Evolutionary conservation across 1,140 invertebrate genomes (phyloP).

Genomic region (Galleria mellonella): DNA sequence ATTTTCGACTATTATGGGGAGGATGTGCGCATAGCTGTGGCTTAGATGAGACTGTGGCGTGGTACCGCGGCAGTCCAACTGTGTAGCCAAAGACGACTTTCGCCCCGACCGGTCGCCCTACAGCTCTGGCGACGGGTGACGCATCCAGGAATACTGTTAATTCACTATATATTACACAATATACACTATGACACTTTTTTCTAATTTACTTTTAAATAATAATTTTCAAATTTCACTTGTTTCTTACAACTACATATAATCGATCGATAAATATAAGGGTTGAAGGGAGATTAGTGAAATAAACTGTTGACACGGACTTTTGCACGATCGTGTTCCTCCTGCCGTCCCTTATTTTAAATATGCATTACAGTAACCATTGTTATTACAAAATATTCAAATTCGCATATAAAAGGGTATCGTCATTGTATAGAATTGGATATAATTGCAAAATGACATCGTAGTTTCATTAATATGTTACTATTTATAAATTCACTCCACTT

Average conservation of each 20-base stretch:
- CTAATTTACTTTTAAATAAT: not conserved
- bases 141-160: constrained; percentile 61
- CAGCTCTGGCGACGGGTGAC: constrained; percentile 52
- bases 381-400: constrained; percentile 14
- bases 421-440: constrained; percentile 8
- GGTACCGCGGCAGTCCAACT: constrained; percentile 51
- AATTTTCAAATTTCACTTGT: not conserved
- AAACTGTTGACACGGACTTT: constrained; percentile 34
- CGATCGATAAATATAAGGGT: constrained; percentile 22
- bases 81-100: constrained; percentile 62
- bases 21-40: constrained; percentile 71
- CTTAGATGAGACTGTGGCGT: constrained; percentile 71
- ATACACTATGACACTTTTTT: constrained; percentile 23
- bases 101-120: constrained; percentile 70
- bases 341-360: constrained; percentile 22
- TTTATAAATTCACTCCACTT: too few species aligned
- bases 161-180: constrained; percentile 46
- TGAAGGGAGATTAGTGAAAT: constrained; percentile 29
- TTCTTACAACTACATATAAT: not conserved
- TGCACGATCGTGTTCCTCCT: constrained; percentile 32
- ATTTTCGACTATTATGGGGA: constrained; percentile 66
- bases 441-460: not conserved
- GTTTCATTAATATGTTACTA: not conserved
- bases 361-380: constrained; percentile 4
- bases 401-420: constrained; percentile 10